Base-by-base conservation (phyloP, 2,888 invertebrate genomes). In the Mystacides longicornis region DNA sequence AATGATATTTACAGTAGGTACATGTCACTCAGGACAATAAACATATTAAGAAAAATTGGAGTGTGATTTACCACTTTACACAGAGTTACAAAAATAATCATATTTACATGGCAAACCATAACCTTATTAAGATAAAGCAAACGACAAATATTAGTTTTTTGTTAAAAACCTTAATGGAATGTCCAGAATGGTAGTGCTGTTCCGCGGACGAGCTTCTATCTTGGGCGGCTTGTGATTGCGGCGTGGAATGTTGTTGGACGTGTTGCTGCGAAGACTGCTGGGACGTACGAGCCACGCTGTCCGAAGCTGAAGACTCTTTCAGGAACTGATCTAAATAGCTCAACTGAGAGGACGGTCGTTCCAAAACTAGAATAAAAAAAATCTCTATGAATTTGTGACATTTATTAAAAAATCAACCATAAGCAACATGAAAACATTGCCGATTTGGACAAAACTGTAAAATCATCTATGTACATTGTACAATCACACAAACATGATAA, bases 291-390 rank as follows among this genome's bases (percentile, higher is more conserved):
- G 47, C 43, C 55, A 69, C 72, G 59, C 70, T 70, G 51, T 69
- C 66, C 59, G 68, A 70, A 33, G 70, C 73, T 9, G 73, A 71
- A 51, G 81, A 79, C 70, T 93, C 93, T 68, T 91, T 92, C 64
- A 93, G 77, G 70, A 94, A 93, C 67, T 92, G 91, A 68, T 93
- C 93, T 68, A 91, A 73, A 72, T 92, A 92, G 62, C 93, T 93
- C 85, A 92, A 88, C 73, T 93, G 93, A 27, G 93, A 93, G 33
- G 91, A 85, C 51, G 93, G 90, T 63, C 93, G 82, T 68, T 93
- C 93, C 75, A 91, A 72, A 75, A 92, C 92, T 93, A 80, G 62
- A 77, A 50, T 9, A 21, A 37, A 37, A 27, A 27, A 27, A n/a
- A n/a, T n/a, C n/a, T n/a, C n/a, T n/a, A n/a, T n/a, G n/a, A n/a